Conservation (phyloP, 2,888 invertebrate species). For the Orthonevra nobilis region DNA sequence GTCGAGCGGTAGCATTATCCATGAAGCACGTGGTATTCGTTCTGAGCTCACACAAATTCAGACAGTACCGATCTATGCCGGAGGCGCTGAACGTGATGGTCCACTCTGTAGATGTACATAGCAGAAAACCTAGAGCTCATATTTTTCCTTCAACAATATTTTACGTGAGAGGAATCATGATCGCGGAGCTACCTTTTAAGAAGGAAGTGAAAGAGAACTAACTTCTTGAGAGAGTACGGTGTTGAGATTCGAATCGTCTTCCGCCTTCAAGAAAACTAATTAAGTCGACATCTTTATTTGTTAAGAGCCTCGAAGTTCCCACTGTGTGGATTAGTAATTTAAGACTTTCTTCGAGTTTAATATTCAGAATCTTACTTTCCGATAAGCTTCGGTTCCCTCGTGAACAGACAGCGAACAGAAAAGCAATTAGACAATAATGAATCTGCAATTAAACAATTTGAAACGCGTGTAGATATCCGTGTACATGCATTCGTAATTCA, state of each 20-base stretch:
- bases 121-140: slow-evolving; percentile 15
- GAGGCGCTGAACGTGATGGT: slow-evolving; percentile 26
- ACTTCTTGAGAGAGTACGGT: not conserved
- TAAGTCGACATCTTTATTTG: slow-evolving; percentile 40
- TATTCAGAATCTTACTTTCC: slow-evolving; percentile 46
- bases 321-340: not conserved
- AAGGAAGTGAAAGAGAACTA: slow-evolving; percentile 49
- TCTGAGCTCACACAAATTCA: slow-evolving; percentile 20
- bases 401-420: slow-evolving; percentile 22
- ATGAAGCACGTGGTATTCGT: slow-evolving; percentile 60
- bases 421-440: slow-evolving; percentile 44
- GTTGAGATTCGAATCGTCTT: slow-evolving; percentile 38
- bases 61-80: slow-evolving; percentile 52
- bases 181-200: slow-evolving; percentile 26
- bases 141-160: slow-evolving; percentile 58
- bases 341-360: slow-evolving; percentile 14
- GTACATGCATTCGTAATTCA: slow-evolving; percentile 11
- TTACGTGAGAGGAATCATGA: slow-evolving; percentile 63
- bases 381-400: slow-evolving; percentile 43
- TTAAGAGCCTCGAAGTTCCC: not conserved
- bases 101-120: slow-evolving; percentile 17
- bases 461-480: slow-evolving; percentile 16
- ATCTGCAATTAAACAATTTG: slow-evolving; percentile 39
- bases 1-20: slow-evolving; percentile 43
- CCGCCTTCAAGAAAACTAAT: slow-evolving; percentile 45